Conservation (phyloP, 1,140 invertebrate genomes). For the Thaumatotibia leucotreta region DNA sequence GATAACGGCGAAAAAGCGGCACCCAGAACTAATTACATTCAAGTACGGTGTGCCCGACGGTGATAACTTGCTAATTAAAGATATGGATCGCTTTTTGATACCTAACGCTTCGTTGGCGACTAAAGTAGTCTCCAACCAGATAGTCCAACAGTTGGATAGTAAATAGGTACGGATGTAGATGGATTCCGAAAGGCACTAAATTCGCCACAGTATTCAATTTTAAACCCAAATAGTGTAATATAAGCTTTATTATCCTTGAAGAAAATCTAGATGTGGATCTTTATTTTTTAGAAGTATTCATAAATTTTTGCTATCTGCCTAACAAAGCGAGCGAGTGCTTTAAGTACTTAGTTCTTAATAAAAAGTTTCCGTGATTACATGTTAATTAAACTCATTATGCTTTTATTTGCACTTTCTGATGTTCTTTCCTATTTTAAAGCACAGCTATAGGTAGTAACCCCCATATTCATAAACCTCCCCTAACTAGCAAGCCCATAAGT, state of each 20-base stretch:
- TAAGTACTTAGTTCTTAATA: neutral
- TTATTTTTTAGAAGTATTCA: neutral
- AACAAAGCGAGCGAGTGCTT: neutral
- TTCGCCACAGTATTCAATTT: neutral
- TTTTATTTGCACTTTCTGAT: conserved; percentile 5
- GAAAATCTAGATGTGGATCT: neutral
- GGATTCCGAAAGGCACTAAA: neutral
- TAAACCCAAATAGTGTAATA: neutral
- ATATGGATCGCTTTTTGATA: conserved; percentile 95
- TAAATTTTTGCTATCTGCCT: neutral
- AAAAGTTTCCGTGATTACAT: neutral
- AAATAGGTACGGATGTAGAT: conserved; percentile 24
- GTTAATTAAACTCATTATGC: neutral
- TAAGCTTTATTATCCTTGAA: neutral
- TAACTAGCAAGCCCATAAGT: too few species aligned
- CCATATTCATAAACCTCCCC: too few species aligned
- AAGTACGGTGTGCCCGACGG: conserved; percentile 91
- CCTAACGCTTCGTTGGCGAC: conserved; percentile 94
- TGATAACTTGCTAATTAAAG: conserved; percentile 83
- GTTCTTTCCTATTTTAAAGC: neutral
- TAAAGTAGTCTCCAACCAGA: conserved; percentile 82
- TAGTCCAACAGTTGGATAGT: conserved; percentile 71
- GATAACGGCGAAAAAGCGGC: conserved; percentile 96
- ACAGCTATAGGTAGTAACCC: too few species aligned
- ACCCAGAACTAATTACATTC: conserved; percentile 96